phyloP scores from a whole-genome alignment of 2,113 vertebrate species.

The Pelecanoides urinatrix region DNA sequence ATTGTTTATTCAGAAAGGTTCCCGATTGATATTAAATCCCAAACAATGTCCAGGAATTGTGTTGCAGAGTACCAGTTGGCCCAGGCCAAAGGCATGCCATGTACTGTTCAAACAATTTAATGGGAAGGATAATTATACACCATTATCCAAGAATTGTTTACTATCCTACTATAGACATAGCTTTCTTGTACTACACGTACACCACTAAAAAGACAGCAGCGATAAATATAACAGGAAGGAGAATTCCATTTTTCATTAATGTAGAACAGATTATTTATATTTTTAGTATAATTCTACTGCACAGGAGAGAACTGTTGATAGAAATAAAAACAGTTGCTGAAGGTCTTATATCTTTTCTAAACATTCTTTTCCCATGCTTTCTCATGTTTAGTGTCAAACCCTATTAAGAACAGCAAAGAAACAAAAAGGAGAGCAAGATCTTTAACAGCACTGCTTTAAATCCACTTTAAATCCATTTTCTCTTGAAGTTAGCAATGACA shows the following conservation, averaged over 20 bases:
- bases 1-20: not conserved
- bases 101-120: not conserved
- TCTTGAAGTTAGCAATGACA: not conserved
- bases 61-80: not conserved
- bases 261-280: not conserved
- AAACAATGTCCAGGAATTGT: not conserved
- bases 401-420: not conserved
- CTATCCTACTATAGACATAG: not conserved
- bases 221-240: not conserved
- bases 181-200: not conserved
- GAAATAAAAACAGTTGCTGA: not conserved
- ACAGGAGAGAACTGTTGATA: not conserved
- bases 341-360: not conserved
- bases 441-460: not conserved
- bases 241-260: not conserved
- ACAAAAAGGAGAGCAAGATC: not conserved
- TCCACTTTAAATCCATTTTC: not conserved
- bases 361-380: not conserved
- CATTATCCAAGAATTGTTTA: not conserved
- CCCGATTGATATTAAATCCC: not conserved
- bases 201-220: not conserved
- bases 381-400: not conserved
- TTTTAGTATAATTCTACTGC: not conserved
- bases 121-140: not conserved
- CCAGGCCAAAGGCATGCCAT: not conserved